These are phyloP conservation scores for Saguinus midas DNA, from an alignment of 2,113 vertebrate genomes.

Conservation along the genomic window DNA sequence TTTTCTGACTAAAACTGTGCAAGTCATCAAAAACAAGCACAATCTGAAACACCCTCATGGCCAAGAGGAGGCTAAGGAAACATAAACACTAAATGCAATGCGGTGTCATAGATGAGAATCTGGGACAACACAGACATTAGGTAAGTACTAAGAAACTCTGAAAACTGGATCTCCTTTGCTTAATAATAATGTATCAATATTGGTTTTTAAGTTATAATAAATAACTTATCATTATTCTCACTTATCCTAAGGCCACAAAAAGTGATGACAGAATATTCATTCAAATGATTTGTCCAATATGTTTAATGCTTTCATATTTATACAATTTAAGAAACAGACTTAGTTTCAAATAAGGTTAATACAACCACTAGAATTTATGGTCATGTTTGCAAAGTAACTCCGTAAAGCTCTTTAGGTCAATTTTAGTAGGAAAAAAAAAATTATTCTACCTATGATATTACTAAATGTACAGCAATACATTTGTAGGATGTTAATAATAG, in stretches of 20 bases:
- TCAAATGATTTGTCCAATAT: neutral
- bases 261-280: neutral
- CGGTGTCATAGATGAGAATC: neutral
- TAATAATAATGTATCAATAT: neutral
- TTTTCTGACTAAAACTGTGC: neutral
- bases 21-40: neutral
- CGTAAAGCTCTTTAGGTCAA: neutral
- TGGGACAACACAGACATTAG: neutral
- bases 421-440: neutral
- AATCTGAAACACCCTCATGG: neutral
- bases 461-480: neutral
- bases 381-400: conserved; percentile 22
- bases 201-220: neutral
- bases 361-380: neutral
- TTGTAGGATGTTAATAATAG: neutral
- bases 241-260: neutral
- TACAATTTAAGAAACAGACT: conserved; percentile 27
- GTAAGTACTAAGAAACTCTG: neutral
- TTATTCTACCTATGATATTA: neutral
- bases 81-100: neutral
- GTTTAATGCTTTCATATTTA: conserved; percentile 34
- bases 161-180: neutral
- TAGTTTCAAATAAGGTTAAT: conserved; percentile 31
- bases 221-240: neutral
- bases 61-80: neutral